Conservation (phyloP, 2,888 invertebrate genomes). For the Mamestra brassicae region DNA sequence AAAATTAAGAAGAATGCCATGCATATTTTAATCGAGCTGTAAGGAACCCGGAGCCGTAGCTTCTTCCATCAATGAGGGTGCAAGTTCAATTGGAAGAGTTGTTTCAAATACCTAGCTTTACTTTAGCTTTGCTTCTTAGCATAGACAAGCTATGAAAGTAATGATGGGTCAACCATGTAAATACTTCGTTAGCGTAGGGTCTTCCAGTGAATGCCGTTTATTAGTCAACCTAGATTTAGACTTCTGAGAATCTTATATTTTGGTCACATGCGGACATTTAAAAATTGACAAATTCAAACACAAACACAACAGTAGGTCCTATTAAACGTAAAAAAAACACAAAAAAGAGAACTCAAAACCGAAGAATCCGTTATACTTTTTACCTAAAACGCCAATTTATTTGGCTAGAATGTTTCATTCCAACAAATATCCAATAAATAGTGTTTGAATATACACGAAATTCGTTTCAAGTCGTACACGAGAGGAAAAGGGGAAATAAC, state of each 20-base stretch:
- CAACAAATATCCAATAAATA: slow-evolving; percentile 34
- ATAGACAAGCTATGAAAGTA: neutral
- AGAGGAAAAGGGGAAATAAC: slow-evolving; percentile 41
- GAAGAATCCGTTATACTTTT: slow-evolving; percentile 9
- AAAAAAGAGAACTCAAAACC: slow-evolving; percentile 2
- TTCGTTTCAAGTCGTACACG: slow-evolving; percentile 43
- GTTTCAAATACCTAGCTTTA: neutral
- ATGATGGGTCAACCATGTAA: neutral
- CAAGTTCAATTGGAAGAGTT: neutral
- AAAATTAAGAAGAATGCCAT: neutral
- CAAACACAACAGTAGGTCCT: too few relatives aligned
- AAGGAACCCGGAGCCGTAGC: too few relatives aligned
- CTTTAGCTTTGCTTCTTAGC: too few relatives aligned
- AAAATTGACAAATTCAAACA: slow-evolving; percentile 4
- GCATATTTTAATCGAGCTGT: neutral
- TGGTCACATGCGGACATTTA: neutral
- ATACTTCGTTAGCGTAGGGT: neutral
- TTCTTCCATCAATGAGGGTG: neutral
- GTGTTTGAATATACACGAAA: slow-evolving; percentile 45
- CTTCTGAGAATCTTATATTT: neutral
- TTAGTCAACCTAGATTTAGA: neutral
- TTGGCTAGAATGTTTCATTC: slow-evolving; percentile 24
- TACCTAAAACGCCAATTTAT: slow-evolving; percentile 7
- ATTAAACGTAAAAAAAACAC: neutral
- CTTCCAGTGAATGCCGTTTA: neutral